Conservation (phyloP, 2,113 vertebrate species). For the Labrus mixtus region DNA sequence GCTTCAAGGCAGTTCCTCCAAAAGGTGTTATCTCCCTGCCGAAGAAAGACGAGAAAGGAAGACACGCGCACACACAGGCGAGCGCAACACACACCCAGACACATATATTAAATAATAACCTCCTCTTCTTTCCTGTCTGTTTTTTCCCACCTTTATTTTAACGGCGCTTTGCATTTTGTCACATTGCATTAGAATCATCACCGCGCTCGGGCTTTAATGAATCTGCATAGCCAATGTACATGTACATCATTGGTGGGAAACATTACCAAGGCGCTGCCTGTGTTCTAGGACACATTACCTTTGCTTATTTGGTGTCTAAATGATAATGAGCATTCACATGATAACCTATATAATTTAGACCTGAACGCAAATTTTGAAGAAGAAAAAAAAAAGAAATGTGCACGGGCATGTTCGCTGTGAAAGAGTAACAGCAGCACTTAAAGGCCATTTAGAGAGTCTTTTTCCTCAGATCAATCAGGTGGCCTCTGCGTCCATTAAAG, state of each 20-base stretch:
- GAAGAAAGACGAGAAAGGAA: conserved; percentile 64
- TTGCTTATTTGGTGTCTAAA: conserved; percentile 86
- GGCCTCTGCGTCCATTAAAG: conserved; percentile 79
- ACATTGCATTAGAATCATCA: conserved; percentile 83
- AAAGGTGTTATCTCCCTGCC: conserved; percentile 83
- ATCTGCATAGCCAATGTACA: conserved; percentile 77
- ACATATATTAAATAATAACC: conserved; percentile 83
- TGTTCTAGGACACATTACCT: conserved; percentile 83
- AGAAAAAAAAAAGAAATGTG: neutral
- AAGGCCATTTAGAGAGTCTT: conserved; percentile 77
- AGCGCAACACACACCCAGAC: conserved; percentile 22
- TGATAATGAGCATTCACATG: conserved; percentile 85
- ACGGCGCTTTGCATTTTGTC: conserved; percentile 86
- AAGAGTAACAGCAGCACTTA: conserved; percentile 52
- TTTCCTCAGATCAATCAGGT: conserved; percentile 80
- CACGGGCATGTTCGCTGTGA: neutral
- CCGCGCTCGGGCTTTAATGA: conserved; percentile 77
- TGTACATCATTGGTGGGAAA: conserved; percentile 78
- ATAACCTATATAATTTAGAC: conserved; percentile 85
- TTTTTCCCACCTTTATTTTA: conserved; percentile 72
- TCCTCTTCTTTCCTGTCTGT: conserved; percentile 68
- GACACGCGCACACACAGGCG: conserved; percentile 17
- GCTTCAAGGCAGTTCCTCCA: conserved; percentile 84
- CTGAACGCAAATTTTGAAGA: conserved; percentile 79
- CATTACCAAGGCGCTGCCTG: conserved; percentile 77